A percentile compares a stretch with the other conserved stretches of the same genome.
These are phyloP conservation scores for Rhopalosiphum padi DNA, from an alignment of 1,140 invertebrate genomes.

Conservation along the genomic window DNA sequence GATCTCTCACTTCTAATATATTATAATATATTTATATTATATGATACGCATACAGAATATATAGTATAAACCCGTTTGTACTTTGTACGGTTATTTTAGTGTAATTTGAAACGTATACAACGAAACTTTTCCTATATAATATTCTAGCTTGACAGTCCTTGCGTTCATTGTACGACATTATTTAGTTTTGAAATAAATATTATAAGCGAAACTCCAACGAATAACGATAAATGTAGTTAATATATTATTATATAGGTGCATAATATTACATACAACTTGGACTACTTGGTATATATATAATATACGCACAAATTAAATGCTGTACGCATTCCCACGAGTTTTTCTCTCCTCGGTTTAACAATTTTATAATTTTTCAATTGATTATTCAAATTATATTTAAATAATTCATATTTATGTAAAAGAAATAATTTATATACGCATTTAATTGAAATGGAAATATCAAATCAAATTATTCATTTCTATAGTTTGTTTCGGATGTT, in stretches of 20 bases:
- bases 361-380: slow-evolving; percentile 17
- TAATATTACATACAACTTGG: not conserved
- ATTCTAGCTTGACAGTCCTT: not conserved
- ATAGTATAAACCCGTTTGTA: not conserved
- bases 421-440: not conserved
- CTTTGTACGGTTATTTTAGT: not conserved
- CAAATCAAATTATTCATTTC: not conserved
- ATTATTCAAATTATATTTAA: not conserved
- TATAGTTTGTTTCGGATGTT: not conserved
- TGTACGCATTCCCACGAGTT: not conserved
- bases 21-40: not conserved
- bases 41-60: not conserved
- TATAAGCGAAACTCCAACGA: not conserved
- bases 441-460: not conserved
- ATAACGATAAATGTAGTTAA: not conserved
- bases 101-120: not conserved
- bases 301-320: not conserved
- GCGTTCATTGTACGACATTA: not conserved
- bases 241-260: not conserved
- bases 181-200: not conserved
- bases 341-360: not conserved
- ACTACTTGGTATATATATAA: not conserved
- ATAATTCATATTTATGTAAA: slow-evolving; percentile 19
- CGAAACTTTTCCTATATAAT: not conserved
- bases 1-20: not conserved